Conservation (phyloP, 2,888 invertebrate species). For the Euzophera pinguis region DNA sequence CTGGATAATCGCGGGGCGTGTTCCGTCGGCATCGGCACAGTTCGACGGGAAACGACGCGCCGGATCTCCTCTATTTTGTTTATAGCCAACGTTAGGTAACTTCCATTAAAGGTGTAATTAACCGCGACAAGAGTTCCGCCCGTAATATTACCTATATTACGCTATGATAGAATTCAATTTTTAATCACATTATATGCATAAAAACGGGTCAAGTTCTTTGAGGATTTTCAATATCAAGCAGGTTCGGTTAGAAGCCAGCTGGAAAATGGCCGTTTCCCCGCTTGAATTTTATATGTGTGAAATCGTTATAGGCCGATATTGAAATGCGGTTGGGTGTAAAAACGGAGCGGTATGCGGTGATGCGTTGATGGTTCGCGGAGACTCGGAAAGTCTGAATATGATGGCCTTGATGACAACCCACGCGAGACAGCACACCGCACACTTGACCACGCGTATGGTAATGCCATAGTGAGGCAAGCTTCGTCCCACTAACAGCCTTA, state of each 20-base stretch:
- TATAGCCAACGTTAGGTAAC: slow-evolving; percentile 27
- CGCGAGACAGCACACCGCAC: slow-evolving; percentile 51
- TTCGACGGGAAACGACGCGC: slow-evolving; percentile 38
- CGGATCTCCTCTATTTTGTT: slow-evolving; percentile 24
- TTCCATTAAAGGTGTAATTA: slow-evolving; percentile 29
- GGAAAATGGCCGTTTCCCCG: slow-evolving; percentile 25
- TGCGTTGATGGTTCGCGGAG: slow-evolving; percentile 43
- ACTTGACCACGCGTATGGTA: slow-evolving; percentile 23
- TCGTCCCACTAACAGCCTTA: slow-evolving; percentile 19
- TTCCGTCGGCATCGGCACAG: slow-evolving; percentile 20
- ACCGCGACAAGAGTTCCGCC: slow-evolving; percentile 18
- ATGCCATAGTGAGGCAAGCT: slow-evolving; percentile 20
- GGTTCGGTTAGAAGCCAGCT: slow-evolving; percentile 29
- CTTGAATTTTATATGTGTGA: slow-evolving; percentile 38
- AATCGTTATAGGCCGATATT: slow-evolving; percentile 25
- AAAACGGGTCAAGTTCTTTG: slow-evolving; percentile 23
- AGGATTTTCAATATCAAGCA: slow-evolving; percentile 34
- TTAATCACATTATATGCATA: neutral
- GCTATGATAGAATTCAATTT: neutral
- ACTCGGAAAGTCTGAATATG: slow-evolving; percentile 20
- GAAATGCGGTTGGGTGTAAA: slow-evolving; percentile 31
- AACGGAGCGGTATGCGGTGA: slow-evolving; percentile 46
- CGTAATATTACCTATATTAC: neutral
- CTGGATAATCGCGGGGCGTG: slow-evolving; percentile 28
- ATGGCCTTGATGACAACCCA: slow-evolving; percentile 60